These are phyloP conservation scores for Holotrichia oblita DNA, from an alignment of 1,140 invertebrate genomes.

Conservation along the genomic window DNA sequence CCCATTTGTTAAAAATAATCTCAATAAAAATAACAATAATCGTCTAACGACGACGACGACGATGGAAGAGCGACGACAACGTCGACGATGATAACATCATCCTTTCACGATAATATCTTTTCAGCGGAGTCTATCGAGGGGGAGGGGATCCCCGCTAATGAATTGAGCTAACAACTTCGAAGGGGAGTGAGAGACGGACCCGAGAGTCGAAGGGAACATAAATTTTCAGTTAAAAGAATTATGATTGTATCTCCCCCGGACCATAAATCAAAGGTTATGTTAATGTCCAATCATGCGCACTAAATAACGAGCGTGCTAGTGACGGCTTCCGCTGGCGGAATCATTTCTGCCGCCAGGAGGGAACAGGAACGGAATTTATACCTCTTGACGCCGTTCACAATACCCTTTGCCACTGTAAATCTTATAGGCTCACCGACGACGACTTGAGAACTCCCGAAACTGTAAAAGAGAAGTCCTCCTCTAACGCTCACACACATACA, in stretches of 20 bases:
- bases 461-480: constrained; percentile 22
- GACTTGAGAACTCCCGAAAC: constrained; percentile 35
- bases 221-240: constrained; percentile 39
- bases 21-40: constrained; percentile 22
- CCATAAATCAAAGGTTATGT: constrained; percentile 43
- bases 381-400: constrained; percentile 34
- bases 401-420: constrained; percentile 36
- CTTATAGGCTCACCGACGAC: constrained; percentile 31
- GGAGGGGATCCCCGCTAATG: neutral
- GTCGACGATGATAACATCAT: neutral
- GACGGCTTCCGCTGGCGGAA: constrained; percentile 37
- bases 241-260: constrained; percentile 40
- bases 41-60: neutral
- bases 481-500: no score
- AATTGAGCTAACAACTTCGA: constrained; percentile 14
- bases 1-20: neutral
- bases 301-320: constrained; percentile 45
- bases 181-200: no score
- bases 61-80: neutral
- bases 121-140: neutral
- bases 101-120: neutral
- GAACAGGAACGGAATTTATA: constrained; percentile 22
- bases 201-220: constrained; percentile 30
- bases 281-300: constrained; percentile 47
- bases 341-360: constrained; percentile 25